Base-by-base conservation (phyloP, 2,797 vertebrate genomes). In the Dendrocincla fuliginosa region DNA sequence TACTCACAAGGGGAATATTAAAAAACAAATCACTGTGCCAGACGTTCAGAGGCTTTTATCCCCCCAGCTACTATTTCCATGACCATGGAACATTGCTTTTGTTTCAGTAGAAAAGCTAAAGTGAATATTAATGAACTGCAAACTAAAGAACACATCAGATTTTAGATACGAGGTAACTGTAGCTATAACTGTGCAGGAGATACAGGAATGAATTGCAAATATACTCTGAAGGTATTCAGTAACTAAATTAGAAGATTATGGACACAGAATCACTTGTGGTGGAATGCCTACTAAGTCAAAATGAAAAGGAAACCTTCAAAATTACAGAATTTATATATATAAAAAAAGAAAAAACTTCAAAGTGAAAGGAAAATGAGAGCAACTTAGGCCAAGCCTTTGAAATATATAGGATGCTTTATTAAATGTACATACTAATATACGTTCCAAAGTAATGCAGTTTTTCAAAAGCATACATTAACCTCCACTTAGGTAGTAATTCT, bases 251-350 rank as follows among this genome's bases (percentile, higher is more conserved):
- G 42, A 55, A 87, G 41, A 71, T 92, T 53, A 46, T 37, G 41
- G 78, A 64, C 73, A 42, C 78, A 85, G 59, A 78, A 70, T 85
- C 74, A 35, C 44, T 50, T 80, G 15, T n/a, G 47, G 56, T 69
- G 67, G 70, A 94, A 87, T 82, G 81, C 63, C 71, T 78, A 13
- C 41, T 81, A 87, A 83, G 53, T 69, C 9, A 30, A 85, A 94
- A 82, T 76, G 27, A 89, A 84, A 94, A 60, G 59, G 77, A 69
- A 94, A 88, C 42, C 35, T 75, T 55, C 64, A 82, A 82, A 90
- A 80, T 47, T 47, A 37, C 6, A 76, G 50, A 80, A 88, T 49
- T 57, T 69, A 16, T 57, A 32, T 46, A 47, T 28, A 35, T 15
- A 41, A 8, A 20, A n/a, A 55, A 55, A 4, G 5, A 30, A 52